Conservation (phyloP, 1,140 invertebrate species). For the Akabosia matsudoensis region DNA sequence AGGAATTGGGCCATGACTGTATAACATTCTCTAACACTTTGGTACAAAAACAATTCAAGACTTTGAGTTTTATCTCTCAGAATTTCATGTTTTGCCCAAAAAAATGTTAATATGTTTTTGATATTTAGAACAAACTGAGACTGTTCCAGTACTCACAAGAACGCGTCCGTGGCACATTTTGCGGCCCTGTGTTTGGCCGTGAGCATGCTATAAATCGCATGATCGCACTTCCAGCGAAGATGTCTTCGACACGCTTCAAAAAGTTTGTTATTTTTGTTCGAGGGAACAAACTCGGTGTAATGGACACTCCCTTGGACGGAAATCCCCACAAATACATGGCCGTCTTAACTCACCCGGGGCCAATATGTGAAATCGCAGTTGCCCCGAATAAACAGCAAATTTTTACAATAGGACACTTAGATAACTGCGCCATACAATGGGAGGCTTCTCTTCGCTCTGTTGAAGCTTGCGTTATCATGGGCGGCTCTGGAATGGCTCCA, state of each 20-base stretch:
- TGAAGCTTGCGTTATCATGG: slow-evolving; percentile 53
- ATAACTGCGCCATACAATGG: slow-evolving; percentile 61
- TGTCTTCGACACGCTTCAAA: background rate
- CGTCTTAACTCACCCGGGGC: slow-evolving; percentile 62
- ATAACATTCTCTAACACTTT: slow-evolving; percentile 25
- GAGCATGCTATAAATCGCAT: slow-evolving; percentile 43
- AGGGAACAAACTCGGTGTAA: slow-evolving; percentile 39
- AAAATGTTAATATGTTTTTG: slow-evolving; percentile 46
- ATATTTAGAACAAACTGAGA: slow-evolving; percentile 43
- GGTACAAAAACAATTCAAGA: too few relatives aligned
- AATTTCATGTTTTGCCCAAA: slow-evolving; percentile 12
- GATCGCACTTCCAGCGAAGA: slow-evolving; percentile 3
- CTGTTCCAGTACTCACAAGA: slow-evolving; percentile 36
- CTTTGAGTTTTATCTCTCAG: background rate
- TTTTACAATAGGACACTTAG: slow-evolving; percentile 60
- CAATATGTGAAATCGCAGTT: slow-evolving; percentile 52
- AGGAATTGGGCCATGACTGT: slow-evolving; percentile 25
- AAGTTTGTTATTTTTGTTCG: slow-evolving; percentile 29
- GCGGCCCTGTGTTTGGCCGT: slow-evolving; percentile 48
- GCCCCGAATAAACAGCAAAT: slow-evolving; percentile 54
- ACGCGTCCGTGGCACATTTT: slow-evolving; percentile 14
- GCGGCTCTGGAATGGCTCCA: slow-evolving; percentile 53
- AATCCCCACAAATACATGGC: slow-evolving; percentile 68
- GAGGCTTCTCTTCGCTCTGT: slow-evolving; percentile 52
- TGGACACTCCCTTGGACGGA: slow-evolving; percentile 57